Base-by-base conservation (phyloP, 2,113 vertebrate genomes). In the Cryptomyrus ogoouensis region DNA sequence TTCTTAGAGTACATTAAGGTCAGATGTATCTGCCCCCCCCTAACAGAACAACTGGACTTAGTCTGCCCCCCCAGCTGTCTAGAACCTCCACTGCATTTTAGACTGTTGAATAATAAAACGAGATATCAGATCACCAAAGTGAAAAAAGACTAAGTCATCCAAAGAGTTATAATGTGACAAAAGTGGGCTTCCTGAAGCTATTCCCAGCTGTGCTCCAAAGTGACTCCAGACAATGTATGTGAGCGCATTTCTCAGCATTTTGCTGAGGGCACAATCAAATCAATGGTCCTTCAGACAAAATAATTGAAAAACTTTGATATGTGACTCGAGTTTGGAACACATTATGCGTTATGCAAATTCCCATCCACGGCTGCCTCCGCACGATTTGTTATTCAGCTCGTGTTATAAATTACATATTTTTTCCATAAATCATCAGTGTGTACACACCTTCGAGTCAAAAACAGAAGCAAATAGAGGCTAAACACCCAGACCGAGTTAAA, bases 261-360 rank as follows among this genome's bases (percentile, higher is more conserved):
- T 17, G 74, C 70, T 77, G 31, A 39, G 70, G 31, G 70, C 74
- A 39, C 31, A 80, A 80, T 80, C 74, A 80, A 42, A 80, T 80
- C 74, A 80, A 80, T 80, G 74, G 74, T 42, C 74, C 74, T 80
- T 80, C 74, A 80, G 74, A 80, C 74, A 39, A 80, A 80, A 80
- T 80, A 80, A 80, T 80, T 80, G 74, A 80, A 80, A 77, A 80
- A 80, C 74, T 80, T 80, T 80, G 74, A 80, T 80, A 80, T 80
- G 74, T 80, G 74, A 80, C 74, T 80, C 31, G 74, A 80, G 74
- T 80, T 80, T 42, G 74, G 74, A 42, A 39, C 74, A 80, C 74
- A 80, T 80, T 80, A 80, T 80, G 35, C 35, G 74, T 80, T 80
- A 80, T 80, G 74, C 74, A 80, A 80, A 80, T 80, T 19, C 74